These are phyloP conservation scores for Daphoenositta chrysoptera DNA, from an alignment of 2,113 vertebrate species.

Conservation along the genomic window DNA sequence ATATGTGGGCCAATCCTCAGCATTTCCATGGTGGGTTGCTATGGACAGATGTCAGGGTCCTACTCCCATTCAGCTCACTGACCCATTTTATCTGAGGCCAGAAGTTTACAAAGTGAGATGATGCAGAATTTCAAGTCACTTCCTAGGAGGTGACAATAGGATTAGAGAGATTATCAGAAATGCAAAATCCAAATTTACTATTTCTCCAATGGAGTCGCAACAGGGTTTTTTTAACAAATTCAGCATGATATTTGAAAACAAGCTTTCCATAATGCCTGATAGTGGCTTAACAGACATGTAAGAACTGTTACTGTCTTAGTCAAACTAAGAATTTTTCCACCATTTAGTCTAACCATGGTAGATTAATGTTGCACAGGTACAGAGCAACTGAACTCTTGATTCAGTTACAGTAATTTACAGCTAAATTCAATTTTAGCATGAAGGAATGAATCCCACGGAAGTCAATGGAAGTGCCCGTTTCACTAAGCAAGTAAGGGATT, in stretches of 20 bases:
- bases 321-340: background rate
- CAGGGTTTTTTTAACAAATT: background rate
- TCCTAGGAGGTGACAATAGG: background rate
- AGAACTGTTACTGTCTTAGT: background rate
- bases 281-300: background rate
- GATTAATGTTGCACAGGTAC: background rate
- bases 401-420: background rate
- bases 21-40: background rate
- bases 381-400: background rate
- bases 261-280: background rate
- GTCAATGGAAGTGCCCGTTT: background rate
- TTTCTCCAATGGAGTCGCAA: fast-evolving
- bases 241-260: background rate
- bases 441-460: background rate
- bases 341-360: background rate
- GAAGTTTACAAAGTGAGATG: background rate
- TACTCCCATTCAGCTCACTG: background rate
- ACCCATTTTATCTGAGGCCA: background rate
- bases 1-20: background rate
- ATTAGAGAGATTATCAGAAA: background rate
- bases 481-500: background rate
- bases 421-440: background rate
- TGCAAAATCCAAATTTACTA: background rate
- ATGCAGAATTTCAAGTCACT: background rate
- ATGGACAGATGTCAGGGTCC: background rate